Percentiles rank a stretch among this genome's conserved stretches.
These are phyloP conservation scores for Meda fulgida DNA, from an alignment of 2,797 vertebrate species.

Conservation along the genomic window DNA sequence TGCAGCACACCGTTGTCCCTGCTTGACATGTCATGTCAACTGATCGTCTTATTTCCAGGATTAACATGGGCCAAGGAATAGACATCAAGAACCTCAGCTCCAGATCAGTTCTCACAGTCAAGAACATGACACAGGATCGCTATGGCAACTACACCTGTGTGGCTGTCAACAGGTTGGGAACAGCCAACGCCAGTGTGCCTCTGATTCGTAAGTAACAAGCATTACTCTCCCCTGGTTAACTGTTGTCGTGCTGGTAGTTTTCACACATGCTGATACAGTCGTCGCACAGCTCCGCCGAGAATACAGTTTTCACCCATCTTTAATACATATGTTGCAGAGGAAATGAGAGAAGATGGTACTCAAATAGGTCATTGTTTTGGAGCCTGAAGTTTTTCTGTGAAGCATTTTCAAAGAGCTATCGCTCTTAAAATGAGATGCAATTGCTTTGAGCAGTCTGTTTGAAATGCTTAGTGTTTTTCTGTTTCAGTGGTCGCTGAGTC, in stretches of 20 bases:
- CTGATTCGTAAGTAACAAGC: slow-evolving; percentile 93
- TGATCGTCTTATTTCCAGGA: slow-evolving; percentile 77
- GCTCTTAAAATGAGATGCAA: slow-evolving; percentile 19
- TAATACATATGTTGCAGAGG: slow-evolving; percentile 7
- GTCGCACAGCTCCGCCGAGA: background rate
- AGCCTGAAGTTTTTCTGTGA: slow-evolving; percentile 7
- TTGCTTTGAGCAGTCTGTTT: slow-evolving; percentile 44
- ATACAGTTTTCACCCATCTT: slow-evolving; percentile 5
- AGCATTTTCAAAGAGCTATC: slow-evolving; percentile 21
- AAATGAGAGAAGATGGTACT: slow-evolving; percentile 15
- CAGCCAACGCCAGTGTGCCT: slow-evolving; percentile 93
- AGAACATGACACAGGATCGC: slow-evolving; percentile 98
- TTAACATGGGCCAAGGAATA: slow-evolving; percentile 94
- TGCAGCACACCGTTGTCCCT: background rate
- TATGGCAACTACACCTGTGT: slow-evolving; percentile 99
- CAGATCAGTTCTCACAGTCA: slow-evolving; percentile 96
- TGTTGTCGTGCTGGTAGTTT: slow-evolving; percentile 56
- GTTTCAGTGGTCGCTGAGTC: slow-evolving; percentile 36
- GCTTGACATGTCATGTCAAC: slow-evolving; percentile 24
- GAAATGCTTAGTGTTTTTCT: slow-evolving; percentile 45
- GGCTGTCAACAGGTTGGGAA: slow-evolving; percentile 95
- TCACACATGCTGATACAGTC: slow-evolving; percentile 31
- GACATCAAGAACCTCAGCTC: slow-evolving; percentile 95
- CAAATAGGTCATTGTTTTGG: slow-evolving; percentile 34
- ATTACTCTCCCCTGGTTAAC: slow-evolving; percentile 57